Percentiles rank a stretch among this genome's conserved stretches.
phyloP scores from a whole-genome alignment of 2,113 vertebrate genomes.

The Helogale parvula region DNA sequence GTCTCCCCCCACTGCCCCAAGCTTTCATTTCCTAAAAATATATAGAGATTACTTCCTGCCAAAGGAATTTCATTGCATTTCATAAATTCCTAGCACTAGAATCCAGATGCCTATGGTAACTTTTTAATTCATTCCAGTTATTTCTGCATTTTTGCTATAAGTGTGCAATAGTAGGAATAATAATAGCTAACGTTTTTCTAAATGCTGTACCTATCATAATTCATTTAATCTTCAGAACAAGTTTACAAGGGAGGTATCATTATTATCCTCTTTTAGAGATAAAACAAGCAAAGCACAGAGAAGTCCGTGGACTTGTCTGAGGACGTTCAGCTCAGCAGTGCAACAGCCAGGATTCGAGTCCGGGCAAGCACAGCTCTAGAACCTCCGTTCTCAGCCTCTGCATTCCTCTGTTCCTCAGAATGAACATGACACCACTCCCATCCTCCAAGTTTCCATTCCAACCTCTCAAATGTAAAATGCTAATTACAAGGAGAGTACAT shows the following conservation, averaged over 20 bases:
- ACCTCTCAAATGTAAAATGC: background rate
- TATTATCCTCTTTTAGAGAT: background rate
- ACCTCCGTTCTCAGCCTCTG: background rate
- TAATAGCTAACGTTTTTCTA: slow-evolving; percentile 20
- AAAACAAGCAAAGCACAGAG: background rate
- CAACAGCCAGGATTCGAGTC: background rate
- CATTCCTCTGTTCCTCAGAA: background rate
- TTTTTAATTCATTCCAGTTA: slow-evolving; percentile 26
- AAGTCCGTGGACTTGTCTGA: background rate
- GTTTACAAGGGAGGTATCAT: background rate
- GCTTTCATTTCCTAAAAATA: slow-evolving; percentile 3
- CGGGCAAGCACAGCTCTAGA: background rate
- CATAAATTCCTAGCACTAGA: slow-evolving; percentile 12
- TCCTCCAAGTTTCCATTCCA: background rate
- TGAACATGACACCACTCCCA: background rate
- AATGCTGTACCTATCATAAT: background rate
- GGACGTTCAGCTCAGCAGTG: background rate
- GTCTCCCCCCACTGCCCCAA: background rate
- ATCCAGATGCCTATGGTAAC: background rate
- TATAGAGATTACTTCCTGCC: background rate
- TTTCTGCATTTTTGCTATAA: background rate
- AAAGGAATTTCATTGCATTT: background rate
- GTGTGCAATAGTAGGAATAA: background rate
- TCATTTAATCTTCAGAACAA: background rate
- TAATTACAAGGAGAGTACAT: background rate